Evolutionary conservation across 2,797 vertebrate genomes (phyloP), one percentile per base, ranked within the genome.

Genomic region (Clarias pachynema): DNA sequence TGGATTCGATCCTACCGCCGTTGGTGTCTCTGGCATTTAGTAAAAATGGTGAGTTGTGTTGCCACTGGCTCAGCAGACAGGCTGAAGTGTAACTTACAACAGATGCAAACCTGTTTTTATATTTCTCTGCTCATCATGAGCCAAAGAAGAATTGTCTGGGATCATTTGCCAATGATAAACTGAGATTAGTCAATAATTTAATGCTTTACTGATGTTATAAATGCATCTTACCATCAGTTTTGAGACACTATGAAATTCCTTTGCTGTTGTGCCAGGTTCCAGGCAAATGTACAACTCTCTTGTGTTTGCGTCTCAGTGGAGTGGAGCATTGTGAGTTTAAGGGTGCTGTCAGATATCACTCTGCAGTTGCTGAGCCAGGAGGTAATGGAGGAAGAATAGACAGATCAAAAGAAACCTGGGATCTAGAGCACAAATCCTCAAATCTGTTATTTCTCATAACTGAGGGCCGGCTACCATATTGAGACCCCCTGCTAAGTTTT

Each of bases 241-340:
- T 72, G 6, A n/a, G 3, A 24, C 56, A 18, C 40, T 59, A 69
- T 9, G 29, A 40, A 16, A 53, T 18, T 78, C 9, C 10, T 60
- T 40, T 79, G 37, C 66, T 72, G 3, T 70, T 84, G 26, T 91
- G 77, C 88, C 10, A 84, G 57, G 44, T 59, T 81, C 65, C 80
- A 81, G 63, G 56, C 40, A 66, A 85, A 29, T 65, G 75, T 63
- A 81, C 59, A 57, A 73, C 29, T 82, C 62, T 68, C 26, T 18
- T 84, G 84, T 73, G 77, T 83, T n/a, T 82, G 81, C 79, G 84
- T 93, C 90, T 77, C 91, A 99, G 98, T 96, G 93, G 97, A 98
- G 91, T 97, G 97, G 96, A 94, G 96, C 82, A 94, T 97, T 87
- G 95, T 96, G 93, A 97, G 96, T 91, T 92, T 99, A 94, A 94